A percentile compares a stretch with the other conserved stretches of the same genome.
Conservation (phyloP, 2,113 vertebrate species). For the Gymnorhina tibicen region DNA sequence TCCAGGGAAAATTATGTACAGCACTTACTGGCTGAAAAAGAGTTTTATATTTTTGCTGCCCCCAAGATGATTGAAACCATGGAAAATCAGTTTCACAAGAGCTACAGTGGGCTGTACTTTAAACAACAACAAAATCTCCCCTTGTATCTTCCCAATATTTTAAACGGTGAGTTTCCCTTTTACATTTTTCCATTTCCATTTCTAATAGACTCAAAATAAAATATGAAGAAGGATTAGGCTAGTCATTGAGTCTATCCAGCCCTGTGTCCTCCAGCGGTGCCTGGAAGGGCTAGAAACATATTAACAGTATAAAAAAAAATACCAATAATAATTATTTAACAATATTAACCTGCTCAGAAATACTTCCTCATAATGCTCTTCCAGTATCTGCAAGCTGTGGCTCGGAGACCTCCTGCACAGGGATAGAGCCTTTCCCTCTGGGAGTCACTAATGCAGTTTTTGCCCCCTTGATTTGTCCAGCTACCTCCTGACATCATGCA, state of each 20-base stretch:
- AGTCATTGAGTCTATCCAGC: not conserved
- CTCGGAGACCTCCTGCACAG: not conserved
- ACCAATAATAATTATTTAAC: not conserved
- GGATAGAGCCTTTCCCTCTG: not conserved
- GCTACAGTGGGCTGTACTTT: not conserved
- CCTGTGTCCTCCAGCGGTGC: not conserved
- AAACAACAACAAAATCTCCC: not conserved
- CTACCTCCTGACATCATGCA: not conserved
- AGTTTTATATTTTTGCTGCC: not conserved
- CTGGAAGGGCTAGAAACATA: not conserved
- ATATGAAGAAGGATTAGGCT: not conserved
- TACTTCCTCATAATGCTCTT: not conserved
- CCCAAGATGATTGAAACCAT: not conserved
- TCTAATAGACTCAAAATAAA: not conserved
- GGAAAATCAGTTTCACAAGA: not conserved
- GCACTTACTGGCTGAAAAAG: not conserved
- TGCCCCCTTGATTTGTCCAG: not conserved
- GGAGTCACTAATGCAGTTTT: not conserved
- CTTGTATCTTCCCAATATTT: not conserved
- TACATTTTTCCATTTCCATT: not conserved
- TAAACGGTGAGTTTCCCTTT: not conserved
- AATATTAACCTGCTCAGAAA: not conserved
- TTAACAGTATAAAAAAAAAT: not conserved
- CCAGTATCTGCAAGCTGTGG: not conserved
- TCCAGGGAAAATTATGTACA: constrained; percentile 4